Evolutionary conservation across 2,888 invertebrate genomes (phyloP).

Genomic region (Drosophila borealis): DNA sequence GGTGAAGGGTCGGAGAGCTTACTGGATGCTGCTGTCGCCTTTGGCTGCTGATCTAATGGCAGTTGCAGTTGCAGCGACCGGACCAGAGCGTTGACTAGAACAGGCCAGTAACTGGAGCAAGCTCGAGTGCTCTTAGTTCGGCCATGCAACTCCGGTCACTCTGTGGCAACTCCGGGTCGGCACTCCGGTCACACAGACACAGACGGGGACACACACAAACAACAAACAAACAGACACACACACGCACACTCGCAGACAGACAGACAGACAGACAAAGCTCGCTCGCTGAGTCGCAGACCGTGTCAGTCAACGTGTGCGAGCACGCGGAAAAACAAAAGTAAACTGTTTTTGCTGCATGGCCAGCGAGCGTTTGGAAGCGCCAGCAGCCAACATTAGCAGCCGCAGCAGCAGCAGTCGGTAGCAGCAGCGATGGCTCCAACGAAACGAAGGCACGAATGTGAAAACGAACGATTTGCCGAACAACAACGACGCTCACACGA

Average conservation of each 20-base stretch:
- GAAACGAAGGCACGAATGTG: conserved; percentile 12
- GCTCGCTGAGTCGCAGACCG: conserved; percentile 67
- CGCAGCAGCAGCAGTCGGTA: conserved; percentile 12
- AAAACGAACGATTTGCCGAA: conserved; percentile 27
- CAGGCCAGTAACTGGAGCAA: conserved; percentile 55
- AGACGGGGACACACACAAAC: conserved; percentile 6
- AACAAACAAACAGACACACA: conserved; percentile 29
- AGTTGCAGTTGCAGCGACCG: conserved; percentile 30
- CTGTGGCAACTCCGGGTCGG: conserved; percentile 56
- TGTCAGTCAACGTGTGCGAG: conserved; percentile 84
- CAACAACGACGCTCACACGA: conserved; percentile 17
- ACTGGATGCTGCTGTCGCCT: conserved; percentile 24
- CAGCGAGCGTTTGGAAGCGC: conserved; percentile 57
- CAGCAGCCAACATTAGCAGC: conserved; percentile 26
- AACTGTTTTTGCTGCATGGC: conserved; percentile 84
- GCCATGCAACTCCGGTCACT: conserved; percentile 61
- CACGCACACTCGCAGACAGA: conserved; percentile 18
- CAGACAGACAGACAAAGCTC: conserved; percentile 56
- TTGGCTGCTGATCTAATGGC: conserved; percentile 26
- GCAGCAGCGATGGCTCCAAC: conserved; percentile 12
- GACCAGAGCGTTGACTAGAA: conserved; percentile 32
- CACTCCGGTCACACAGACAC: conserved; percentile 29
- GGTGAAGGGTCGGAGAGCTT: conserved; percentile 24
- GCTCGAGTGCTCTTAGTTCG: conserved; percentile 43
- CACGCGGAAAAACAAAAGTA: conserved; percentile 86